Conservation (phyloP, 2,797 vertebrate genomes). For the Phoeniculus purpureus region DNA sequence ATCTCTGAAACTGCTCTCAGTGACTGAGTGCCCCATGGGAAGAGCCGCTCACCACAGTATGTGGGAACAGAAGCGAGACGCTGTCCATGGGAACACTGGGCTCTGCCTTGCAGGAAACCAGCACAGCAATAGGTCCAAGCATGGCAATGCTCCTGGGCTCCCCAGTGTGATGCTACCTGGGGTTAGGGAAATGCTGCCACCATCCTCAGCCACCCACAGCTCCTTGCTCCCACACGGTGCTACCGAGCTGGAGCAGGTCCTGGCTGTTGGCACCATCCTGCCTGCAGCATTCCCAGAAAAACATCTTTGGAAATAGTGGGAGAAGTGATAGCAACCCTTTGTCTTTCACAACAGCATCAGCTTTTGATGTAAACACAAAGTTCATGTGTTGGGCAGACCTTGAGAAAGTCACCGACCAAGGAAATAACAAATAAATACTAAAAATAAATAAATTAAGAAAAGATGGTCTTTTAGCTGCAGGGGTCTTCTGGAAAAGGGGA, state of each 20-base stretch:
- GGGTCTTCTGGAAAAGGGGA: neutral
- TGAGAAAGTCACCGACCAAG: conserved; percentile 19
- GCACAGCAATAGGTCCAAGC: neutral
- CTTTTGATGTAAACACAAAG: conserved; percentile 36
- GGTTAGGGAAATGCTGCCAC: neutral
- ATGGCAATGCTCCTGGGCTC: neutral
- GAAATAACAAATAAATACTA: conserved; percentile 1
- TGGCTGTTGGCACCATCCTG: neutral
- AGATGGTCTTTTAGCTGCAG: neutral
- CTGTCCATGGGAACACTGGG: neutral
- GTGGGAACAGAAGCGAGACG: neutral
- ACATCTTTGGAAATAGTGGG: neutral
- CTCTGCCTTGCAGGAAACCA: neutral
- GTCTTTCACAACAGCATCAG: conserved; percentile 37
- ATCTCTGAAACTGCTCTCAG: neutral
- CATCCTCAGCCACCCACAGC: neutral
- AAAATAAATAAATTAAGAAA: neutral
- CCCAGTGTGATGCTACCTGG: rapidly evolving
- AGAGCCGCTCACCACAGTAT: rapidly evolving
- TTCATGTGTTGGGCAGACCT: conserved; percentile 8
- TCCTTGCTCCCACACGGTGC: neutral
- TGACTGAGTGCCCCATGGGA: neutral
- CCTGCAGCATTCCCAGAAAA: neutral
- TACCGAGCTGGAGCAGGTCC: neutral
- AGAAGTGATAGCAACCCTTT: neutral